Evolutionary conservation across 2,888 invertebrate species (phyloP), one percentile per base, ranked within the genome.

Genomic region (Homarus gammarus): DNA sequence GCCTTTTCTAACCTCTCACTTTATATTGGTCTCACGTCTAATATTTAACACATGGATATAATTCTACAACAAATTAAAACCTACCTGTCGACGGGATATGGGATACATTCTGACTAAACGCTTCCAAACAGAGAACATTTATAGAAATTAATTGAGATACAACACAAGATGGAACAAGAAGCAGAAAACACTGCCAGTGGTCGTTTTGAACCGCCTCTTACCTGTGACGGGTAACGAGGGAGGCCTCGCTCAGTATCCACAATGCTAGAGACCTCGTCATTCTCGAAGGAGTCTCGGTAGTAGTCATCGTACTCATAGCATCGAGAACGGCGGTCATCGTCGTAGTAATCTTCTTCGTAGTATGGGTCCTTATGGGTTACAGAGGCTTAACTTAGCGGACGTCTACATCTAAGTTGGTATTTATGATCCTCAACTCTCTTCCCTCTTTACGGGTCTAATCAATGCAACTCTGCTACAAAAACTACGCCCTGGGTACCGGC

Each of bases 261-360:
- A 36, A 90, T 87, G 84, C 91, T 91, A 15, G 88, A 91, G 22
- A 49, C 90, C 33, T 90, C 92, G 56, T 92, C 92, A 86, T 91
- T 83, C n/a, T 92, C 90, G 81, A 87, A 89, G 73, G 89, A 92
- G 81, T 89, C 88, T 82, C 78, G 75, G 88, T 91, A 92, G 92
- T 89, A 90, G 82, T 89, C 78, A 18, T 85, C 85, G 40, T 90
- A 88, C 33, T 90, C 89, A 90, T 91, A 91, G 90, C 72, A 87
- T 44, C 44, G 87, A 56, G 49, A 56, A 27, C 84, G 84, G 75
- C 86, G 49, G 33, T 91, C 91, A 61, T 88, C 83, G 36, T 89
- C 89, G 82, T 89, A 89, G 89, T 86, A 91, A 72, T 86, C 91
- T 36, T 88, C 91, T 78, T 89, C 91, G 85, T 90, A 90, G 91